A percentile compares a stretch with the other conserved stretches of the same genome.
Evolutionary conservation across 2,797 vertebrate species (phyloP).

Genomic region (Falco rusticolus): DNA sequence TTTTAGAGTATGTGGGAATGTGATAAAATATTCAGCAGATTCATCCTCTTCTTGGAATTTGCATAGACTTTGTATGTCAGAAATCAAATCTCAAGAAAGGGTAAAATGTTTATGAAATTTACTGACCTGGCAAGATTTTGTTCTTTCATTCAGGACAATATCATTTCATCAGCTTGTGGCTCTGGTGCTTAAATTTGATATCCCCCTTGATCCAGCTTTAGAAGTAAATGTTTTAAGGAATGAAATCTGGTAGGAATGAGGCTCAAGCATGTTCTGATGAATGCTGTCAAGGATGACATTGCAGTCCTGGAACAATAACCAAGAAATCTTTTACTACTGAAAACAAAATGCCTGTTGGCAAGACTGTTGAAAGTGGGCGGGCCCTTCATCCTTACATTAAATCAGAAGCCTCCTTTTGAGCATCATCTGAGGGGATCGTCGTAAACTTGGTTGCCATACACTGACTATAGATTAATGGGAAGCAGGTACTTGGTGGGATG

Average conservation of each 20-base stretch:
- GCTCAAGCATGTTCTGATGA: neutral
- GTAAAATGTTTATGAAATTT: neutral
- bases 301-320: neutral
- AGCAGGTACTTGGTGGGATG: neutral
- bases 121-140: neutral
- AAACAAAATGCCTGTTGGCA: neutral
- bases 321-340: neutral
- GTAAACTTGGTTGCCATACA: neutral
- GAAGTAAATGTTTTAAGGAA: neutral
- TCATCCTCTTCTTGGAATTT: neutral
- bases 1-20: neutral
- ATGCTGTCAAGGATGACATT: neutral
- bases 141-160: neutral
- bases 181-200: neutral
- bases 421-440: neutral
- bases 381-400: neutral
- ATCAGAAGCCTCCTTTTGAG: neutral
- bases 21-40: conserved; percentile 39
- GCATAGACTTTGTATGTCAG: neutral
- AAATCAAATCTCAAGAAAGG: neutral
- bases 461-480: neutral
- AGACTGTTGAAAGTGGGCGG: neutral
- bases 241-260: neutral
- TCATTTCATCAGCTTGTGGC: neutral
- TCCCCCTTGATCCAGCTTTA: neutral